A percentile compares a stretch with the other conserved stretches of the same genome.
These are phyloP conservation scores for Epinephelus malabaricus DNA, from an alignment of 2,797 vertebrate species.

Conservation along the genomic window DNA sequence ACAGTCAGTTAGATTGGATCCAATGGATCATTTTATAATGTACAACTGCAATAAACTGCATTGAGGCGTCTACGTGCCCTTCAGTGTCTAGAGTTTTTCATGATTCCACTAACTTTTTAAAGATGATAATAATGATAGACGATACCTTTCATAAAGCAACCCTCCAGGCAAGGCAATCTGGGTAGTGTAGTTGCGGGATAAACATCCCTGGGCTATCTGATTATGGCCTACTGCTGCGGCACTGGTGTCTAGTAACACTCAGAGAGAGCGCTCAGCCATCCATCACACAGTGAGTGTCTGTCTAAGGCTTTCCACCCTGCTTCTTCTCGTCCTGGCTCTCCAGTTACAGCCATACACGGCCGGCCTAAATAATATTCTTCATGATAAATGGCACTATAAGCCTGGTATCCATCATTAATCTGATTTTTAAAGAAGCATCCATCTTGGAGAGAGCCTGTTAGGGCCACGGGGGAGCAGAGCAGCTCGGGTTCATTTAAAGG, in stretches of 20 bases:
- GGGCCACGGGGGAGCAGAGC: slow-evolving; percentile 94
- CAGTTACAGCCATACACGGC: slow-evolving; percentile 98
- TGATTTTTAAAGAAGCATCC: slow-evolving; percentile 98
- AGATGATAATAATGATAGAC: slow-evolving; percentile 76
- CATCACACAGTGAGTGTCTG: slow-evolving; percentile 90
- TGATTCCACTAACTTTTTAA: slow-evolving; percentile 70
- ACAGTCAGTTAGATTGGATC: slow-evolving; percentile 47
- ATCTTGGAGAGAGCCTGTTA: slow-evolving; percentile 95
- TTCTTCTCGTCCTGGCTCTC: slow-evolving; percentile 94
- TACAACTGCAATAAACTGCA: slow-evolving; percentile 56
- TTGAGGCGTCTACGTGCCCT: slow-evolving; percentile 25
- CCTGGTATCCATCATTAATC: slow-evolving; percentile 99
- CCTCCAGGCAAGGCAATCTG: slow-evolving; percentile 82
- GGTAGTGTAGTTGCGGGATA: slow-evolving; percentile 84
- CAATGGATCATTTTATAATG: slow-evolving; percentile 47
- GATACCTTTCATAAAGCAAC: slow-evolving; percentile 78
- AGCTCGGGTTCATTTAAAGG: slow-evolving; percentile 94
- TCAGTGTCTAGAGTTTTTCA: slow-evolving; percentile 38
- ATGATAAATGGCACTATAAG: slow-evolving; percentile 98
- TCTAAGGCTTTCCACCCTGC: slow-evolving; percentile 90
- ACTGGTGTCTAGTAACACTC: slow-evolving; percentile 93
- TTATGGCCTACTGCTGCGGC: slow-evolving; percentile 86
- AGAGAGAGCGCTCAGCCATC: slow-evolving; percentile 92
- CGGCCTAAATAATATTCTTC: slow-evolving; percentile 99
- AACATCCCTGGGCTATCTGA: slow-evolving; percentile 88